Percentiles rank a stretch among this genome's conserved stretches.
Evolutionary conservation across 2,888 invertebrate species (phyloP).

Genomic region (Drosophila multiciliata): DNA sequence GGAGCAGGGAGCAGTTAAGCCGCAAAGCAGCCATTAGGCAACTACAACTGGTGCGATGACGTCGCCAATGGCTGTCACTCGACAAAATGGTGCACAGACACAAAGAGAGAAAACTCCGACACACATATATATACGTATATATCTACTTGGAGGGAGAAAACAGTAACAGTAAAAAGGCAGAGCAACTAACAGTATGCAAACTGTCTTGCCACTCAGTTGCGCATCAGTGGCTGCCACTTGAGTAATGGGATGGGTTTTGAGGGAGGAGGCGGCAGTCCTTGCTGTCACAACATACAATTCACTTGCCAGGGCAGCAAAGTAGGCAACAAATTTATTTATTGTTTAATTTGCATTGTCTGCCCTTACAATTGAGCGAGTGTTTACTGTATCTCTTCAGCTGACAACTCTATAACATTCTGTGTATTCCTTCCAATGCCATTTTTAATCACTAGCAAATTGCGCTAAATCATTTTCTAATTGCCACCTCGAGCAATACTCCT

Average conservation of each 20-base stretch:
- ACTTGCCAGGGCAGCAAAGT: conserved; percentile 18
- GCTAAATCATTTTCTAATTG: conserved; percentile 75
- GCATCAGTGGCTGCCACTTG: conserved; percentile 60
- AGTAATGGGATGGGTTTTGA: conserved; percentile 56
- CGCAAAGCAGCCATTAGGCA: conserved; percentile 77
- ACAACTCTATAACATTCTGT: conserved; percentile 15
- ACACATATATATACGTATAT: conserved; percentile 9
- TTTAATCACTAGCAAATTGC: conserved; percentile 69
- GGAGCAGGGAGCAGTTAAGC: conserved; percentile 58
- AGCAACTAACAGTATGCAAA: conserved; percentile 71
- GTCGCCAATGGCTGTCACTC: conserved; percentile 64
- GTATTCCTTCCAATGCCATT: conserved; percentile 24
- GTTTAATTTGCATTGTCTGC: conserved; percentile 40
- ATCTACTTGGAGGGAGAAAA: conserved; percentile 6
- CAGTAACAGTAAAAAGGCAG: conserved; percentile 71
- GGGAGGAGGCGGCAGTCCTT: conserved; percentile 12
- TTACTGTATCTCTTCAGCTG: neutral
- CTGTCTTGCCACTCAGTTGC: conserved; percentile 58
- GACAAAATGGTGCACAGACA: conserved; percentile 59
- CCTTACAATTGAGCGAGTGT: conserved; percentile 22
- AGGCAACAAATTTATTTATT: conserved; percentile 25
- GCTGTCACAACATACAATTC: conserved; percentile 3
- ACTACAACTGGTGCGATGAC: conserved; percentile 67
- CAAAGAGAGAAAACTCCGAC: conserved; percentile 8
- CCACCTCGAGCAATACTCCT: conserved; percentile 32